These are phyloP conservation scores for Delia radicum DNA, from an alignment of 1,140 invertebrate species.

Conservation along the genomic window DNA sequence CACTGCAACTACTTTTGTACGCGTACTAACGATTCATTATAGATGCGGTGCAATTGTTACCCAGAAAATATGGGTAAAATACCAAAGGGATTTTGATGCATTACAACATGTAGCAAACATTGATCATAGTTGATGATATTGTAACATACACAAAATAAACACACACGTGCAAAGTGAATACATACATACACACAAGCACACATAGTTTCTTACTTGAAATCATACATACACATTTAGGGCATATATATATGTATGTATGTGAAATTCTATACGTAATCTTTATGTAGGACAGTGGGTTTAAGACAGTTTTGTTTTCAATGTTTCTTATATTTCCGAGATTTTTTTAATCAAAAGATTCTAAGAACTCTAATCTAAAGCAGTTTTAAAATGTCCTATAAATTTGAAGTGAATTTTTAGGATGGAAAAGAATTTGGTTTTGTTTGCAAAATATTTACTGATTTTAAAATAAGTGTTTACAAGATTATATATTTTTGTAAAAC, in stretches of 20 bases:
- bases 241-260: background rate
- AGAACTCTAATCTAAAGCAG: too few species aligned
- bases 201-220: background rate
- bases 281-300: background rate
- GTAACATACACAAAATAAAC: background rate
- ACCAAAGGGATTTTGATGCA: conserved; percentile 21
- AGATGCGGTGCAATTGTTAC: background rate
- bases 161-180: background rate
- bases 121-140: conserved; percentile 19
- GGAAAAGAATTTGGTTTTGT: too few species aligned
- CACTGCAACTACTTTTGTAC: background rate
- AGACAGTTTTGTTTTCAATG: too few species aligned
- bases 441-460: too few species aligned
- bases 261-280: background rate
- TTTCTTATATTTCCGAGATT: too few species aligned
- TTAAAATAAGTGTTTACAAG: too few species aligned
- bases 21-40: background rate
- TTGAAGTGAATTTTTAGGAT: too few species aligned
- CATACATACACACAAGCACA: background rate
- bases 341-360: too few species aligned
- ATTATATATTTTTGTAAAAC: too few species aligned
- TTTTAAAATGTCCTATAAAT: too few species aligned
- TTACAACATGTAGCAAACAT: conserved; percentile 12
- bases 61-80: background rate
- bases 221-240: too few species aligned